These are phyloP conservation scores for Corythaixoides concolor DNA, from an alignment of 2,113 vertebrate species.

Conservation along the genomic window DNA sequence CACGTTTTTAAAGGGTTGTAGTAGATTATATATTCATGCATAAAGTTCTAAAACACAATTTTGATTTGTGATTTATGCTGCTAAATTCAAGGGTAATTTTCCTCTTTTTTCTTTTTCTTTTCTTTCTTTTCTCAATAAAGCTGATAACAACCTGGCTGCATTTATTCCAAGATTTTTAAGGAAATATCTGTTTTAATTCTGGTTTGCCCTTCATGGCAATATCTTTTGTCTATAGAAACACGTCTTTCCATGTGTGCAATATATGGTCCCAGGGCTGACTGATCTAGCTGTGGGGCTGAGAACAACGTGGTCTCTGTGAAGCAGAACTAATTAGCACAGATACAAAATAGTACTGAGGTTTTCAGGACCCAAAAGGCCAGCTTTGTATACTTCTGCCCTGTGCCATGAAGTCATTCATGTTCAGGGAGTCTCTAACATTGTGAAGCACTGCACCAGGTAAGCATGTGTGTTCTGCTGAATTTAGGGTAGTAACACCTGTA, in stretches of 20 bases:
- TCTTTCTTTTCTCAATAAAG: not conserved
- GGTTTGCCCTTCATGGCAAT: not conserved
- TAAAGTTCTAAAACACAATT: not conserved
- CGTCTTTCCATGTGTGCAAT: not conserved
- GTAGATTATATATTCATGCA: not conserved
- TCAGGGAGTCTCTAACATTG: not conserved
- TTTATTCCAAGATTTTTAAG: not conserved
- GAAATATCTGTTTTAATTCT: not conserved
- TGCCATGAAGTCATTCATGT: not conserved
- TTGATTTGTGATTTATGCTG: not conserved
- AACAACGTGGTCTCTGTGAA: not conserved
- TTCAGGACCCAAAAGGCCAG: not conserved
- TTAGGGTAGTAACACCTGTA: not conserved
- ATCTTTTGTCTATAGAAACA: not conserved
- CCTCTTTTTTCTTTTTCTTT: not conserved
- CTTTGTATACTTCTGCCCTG: not conserved
- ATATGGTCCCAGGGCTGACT: not conserved
- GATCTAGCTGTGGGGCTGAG: not conserved
- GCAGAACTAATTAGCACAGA: conserved; percentile 18
- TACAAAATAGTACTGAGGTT: not conserved
- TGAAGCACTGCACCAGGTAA: not conserved
- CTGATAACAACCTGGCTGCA: not conserved
- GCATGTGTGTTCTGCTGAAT: not conserved
- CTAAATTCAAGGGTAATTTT: not conserved
- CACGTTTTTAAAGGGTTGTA: not conserved